A percentile compares a stretch with the other conserved stretches of the same genome.
These are phyloP conservation scores for Entomyzon cyanotis DNA, from an alignment of 2,113 vertebrate species.

Conservation along the genomic window DNA sequence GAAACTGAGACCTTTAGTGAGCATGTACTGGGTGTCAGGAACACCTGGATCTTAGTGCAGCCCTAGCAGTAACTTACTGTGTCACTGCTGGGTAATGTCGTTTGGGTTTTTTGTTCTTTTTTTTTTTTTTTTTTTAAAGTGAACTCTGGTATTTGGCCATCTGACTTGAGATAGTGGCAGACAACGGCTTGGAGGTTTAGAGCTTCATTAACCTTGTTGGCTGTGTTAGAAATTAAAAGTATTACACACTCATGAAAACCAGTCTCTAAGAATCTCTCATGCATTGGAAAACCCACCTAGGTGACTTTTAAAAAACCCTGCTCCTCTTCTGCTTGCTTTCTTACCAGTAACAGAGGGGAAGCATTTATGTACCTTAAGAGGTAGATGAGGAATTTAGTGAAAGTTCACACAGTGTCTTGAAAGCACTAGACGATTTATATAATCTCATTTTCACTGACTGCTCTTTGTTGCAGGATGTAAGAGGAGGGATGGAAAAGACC, in stretches of 20 bases:
- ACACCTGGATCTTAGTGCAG: conserved; percentile 4
- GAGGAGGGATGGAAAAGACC: neutral
- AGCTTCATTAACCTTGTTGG: neutral
- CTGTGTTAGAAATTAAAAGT: neutral
- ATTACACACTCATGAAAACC: neutral
- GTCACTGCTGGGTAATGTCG: neutral
- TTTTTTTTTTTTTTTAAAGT: neutral
- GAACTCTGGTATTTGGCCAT: neutral
- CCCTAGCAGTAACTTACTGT: neutral
- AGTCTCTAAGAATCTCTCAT: neutral
- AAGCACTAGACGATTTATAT: neutral
- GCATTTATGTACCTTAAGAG: neutral
- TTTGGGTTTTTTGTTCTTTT: neutral
- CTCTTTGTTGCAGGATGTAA: neutral
- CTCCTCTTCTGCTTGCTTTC: neutral
- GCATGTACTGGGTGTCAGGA: neutral
- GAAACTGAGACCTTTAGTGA: neutral
- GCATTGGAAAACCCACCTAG: neutral
- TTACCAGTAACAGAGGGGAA: neutral
- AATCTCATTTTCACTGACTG: neutral
- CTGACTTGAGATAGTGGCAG: neutral
- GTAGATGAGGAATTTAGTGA: neutral
- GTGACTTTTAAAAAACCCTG: neutral
- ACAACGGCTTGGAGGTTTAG: neutral
- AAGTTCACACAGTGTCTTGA: neutral